Percentiles rank a stretch among this genome's conserved stretches.
Conservation (phyloP, 2,888 invertebrate species). For the Hirtodrosophila alboralis region DNA sequence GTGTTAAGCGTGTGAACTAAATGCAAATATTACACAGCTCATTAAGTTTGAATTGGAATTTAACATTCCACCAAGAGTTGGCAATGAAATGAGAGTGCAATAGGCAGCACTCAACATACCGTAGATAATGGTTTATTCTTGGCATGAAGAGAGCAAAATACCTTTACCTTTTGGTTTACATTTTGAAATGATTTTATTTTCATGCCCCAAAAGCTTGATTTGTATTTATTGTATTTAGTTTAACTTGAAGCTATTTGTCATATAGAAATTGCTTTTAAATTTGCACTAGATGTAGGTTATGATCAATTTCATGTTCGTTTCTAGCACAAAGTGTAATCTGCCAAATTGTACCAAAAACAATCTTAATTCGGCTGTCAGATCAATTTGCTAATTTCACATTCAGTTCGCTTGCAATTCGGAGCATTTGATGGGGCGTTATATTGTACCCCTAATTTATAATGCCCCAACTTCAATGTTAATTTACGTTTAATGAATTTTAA, state of each 20-base stretch:
- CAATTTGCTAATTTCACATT: constrained; percentile 52
- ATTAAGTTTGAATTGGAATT: constrained; percentile 69
- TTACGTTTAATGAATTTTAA: constrained; percentile 78
- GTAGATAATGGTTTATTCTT: background rate
- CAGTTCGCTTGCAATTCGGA: constrained; percentile 34
- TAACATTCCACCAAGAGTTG: constrained; percentile 41
- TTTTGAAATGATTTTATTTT: too few species aligned
- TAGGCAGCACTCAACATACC: background rate
- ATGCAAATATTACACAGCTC: constrained; percentile 78
- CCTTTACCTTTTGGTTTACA: too few species aligned
- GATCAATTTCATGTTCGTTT: background rate
- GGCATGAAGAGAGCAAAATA: too few species aligned
- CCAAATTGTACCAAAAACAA: constrained; percentile 22
- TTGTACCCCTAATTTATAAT: constrained; percentile 57
- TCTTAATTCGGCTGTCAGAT: constrained; percentile 38
- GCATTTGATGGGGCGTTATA: constrained; percentile 16
- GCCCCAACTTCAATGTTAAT: constrained; percentile 64
- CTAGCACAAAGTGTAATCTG: constrained; percentile 3
- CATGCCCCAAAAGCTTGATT: too few species aligned
- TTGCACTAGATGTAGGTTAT: too few species aligned
- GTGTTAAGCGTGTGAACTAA: constrained; percentile 69
- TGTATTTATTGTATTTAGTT: too few species aligned
- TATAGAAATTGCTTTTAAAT: too few species aligned
- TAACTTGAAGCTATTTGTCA: too few species aligned
- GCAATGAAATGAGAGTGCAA: constrained; percentile 28